Base-by-base conservation (phyloP, 2,797 vertebrate genomes). In the Anguilla pacifica region DNA sequence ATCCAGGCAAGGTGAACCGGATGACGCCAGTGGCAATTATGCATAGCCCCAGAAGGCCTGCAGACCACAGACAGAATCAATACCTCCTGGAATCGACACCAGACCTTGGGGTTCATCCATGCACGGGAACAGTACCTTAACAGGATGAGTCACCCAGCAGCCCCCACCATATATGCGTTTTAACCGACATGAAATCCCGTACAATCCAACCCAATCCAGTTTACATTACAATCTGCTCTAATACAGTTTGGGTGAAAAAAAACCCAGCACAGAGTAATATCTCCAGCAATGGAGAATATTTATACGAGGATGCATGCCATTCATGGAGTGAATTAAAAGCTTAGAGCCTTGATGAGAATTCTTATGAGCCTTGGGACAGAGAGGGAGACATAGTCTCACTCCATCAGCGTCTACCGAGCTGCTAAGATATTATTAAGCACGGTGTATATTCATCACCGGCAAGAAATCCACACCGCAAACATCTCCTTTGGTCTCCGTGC, bases 291-390 rank as follows among this genome's bases (percentile, higher is more conserved):
- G 3, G 53, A 13, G 31, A 51, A 74, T 74, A 53, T 88, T 57
- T 74, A 59, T 72, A 35, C 11, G 6, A 74, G 35, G 53, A 67
- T 46, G 64, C 57, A 61, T 55, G 28, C 19, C 59, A 55, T 72
- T 51, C 64, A 31, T 43, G 10, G 64, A 2, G 46, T 6, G 43
- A 83, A 51, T 53, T 57, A 79, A 85, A 79, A 55, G 72, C 53
- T 59, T 87, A 46, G 51, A 57, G 81, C 43, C 51, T 57, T 84
- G 0, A 88, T 39, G 72, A 28, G 57, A 89, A 88, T 86, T 49
- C 72, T 70, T 81, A 46, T 82, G 83, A 89, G 53, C 72, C 70
- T 61, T n/a, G 85, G 61, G 61, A 86, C 53, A 39, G 70, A 25
- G 83, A 35, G 19, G 11, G 70, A 64, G 70, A 59, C n/a, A 31